Evolutionary conservation across 2,797 vertebrate species (phyloP).

Genomic region (Eulemur rubriventer): DNA sequence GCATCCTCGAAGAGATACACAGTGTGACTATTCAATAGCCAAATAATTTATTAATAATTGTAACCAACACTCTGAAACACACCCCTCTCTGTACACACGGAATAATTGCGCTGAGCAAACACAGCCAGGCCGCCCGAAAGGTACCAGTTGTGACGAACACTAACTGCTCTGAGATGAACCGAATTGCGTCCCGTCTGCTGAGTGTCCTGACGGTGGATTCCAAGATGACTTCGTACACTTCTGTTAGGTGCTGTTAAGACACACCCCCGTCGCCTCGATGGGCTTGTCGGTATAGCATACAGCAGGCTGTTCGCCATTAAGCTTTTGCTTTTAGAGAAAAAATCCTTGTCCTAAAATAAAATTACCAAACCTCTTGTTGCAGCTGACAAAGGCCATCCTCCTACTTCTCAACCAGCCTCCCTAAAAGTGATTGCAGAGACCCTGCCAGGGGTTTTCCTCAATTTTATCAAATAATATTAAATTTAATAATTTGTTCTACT

Average conservation of each 20-base stretch:
- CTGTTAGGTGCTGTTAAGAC: background rate
- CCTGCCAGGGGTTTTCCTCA: too few relatives aligned
- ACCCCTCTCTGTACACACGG: accelerated
- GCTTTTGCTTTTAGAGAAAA: background rate
- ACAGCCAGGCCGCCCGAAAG: background rate
- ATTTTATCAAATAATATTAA: background rate
- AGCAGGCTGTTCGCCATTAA: accelerated
- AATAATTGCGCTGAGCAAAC: accelerated
- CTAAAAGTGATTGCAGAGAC: too few relatives aligned
- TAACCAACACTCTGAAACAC: background rate
- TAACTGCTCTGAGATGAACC: background rate
- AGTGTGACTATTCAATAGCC: accelerated
- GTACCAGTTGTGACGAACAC: background rate
- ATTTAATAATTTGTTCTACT: background rate
- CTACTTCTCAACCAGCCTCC: background rate
- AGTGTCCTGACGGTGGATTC: background rate
- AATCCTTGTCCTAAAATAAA: background rate
- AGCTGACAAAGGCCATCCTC: background rate
- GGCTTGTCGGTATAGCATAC: background rate
- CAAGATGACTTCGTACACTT: accelerated
- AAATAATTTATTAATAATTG: background rate
- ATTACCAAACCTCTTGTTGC: background rate
- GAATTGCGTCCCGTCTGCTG: accelerated
- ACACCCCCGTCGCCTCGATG: accelerated
- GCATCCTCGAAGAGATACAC: background rate